Evolutionary conservation across 2,113 vertebrate genomes (phyloP).

Genomic region (Oncorhynchus tshawytscha): DNA sequence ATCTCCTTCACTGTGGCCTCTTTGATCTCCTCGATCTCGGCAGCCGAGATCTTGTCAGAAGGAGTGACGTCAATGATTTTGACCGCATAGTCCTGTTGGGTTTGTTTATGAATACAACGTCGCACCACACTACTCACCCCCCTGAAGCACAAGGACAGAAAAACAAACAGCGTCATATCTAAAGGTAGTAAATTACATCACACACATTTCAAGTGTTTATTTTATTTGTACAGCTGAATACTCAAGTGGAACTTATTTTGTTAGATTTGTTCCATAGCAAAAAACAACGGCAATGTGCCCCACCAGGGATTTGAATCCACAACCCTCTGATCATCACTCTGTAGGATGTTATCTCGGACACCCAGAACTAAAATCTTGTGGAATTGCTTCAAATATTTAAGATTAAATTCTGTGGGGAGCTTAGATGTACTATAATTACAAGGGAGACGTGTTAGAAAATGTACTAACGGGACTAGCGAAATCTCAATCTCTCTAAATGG

Average conservation of each 20-base stretch:
- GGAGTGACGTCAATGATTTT: slow-evolving; percentile 96
- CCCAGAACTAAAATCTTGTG: too few relatives aligned
- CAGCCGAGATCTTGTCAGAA: slow-evolving; percentile 81
- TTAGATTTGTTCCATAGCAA: too few relatives aligned
- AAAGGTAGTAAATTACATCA: not conserved
- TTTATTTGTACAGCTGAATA: slow-evolving; percentile 13
- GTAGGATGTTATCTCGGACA: not conserved
- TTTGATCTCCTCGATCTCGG: slow-evolving; percentile 85
- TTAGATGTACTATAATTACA: too few relatives aligned
- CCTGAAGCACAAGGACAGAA: slow-evolving; percentile 62
- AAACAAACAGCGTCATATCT: not conserved
- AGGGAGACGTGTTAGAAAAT: too few relatives aligned
- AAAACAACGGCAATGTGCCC: not conserved
- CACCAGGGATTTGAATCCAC: not conserved
- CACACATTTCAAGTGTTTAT: not conserved
- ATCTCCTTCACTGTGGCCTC: slow-evolving; percentile 90
- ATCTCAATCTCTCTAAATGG: too few relatives aligned
- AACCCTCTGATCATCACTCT: not conserved
- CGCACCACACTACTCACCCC: slow-evolving; percentile 95
- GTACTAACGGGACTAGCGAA: too few relatives aligned
- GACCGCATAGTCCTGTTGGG: slow-evolving; percentile 84
- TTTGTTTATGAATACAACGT: slow-evolving; percentile 86
- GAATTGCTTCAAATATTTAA: too few relatives aligned
- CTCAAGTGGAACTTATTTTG: not conserved
- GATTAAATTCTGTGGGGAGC: too few relatives aligned